phyloP scores from a whole-genome alignment of 2,113 vertebrate genomes.

The Planiliza haematocheilus region DNA sequence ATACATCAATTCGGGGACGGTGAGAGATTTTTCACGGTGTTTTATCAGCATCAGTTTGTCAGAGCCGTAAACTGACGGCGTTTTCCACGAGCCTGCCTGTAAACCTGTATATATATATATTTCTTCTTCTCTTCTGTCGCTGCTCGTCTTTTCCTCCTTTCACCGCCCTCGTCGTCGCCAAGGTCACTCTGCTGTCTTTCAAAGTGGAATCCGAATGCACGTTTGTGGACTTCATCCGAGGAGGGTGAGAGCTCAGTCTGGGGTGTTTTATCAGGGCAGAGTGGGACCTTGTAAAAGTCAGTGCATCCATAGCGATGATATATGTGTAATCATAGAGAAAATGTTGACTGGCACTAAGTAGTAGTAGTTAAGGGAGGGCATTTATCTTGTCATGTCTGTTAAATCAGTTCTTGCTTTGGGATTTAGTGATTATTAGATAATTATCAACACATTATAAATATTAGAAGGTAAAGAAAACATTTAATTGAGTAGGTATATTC shows the following conservation, averaged over 20 bases:
- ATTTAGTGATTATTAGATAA: too few species aligned
- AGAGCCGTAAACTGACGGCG: constrained; percentile 12
- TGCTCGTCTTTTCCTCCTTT: not conserved
- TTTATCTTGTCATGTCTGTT: too few species aligned
- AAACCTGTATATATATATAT: too few species aligned
- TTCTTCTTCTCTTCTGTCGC: not conserved
- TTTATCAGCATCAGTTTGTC: constrained; percentile 22
- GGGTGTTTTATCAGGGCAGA: not conserved
- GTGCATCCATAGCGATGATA: not conserved
- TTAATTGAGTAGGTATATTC: too few species aligned
- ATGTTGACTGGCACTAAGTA: too few species aligned
- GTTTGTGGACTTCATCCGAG: constrained; percentile 95
- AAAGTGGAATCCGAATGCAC: constrained; percentile 94
- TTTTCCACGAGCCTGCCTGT: not conserved
- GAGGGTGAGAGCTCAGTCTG: constrained; percentile 87
- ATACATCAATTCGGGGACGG: constrained; percentile 95
- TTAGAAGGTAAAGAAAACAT: too few species aligned
- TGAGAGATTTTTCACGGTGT: constrained; percentile 78
- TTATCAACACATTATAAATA: too few species aligned
- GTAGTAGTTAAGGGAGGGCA: too few species aligned
- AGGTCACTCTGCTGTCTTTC: constrained; percentile 96
- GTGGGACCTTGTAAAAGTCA: not conserved
- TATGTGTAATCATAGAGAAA: too few species aligned
- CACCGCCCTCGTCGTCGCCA: constrained; percentile 22
- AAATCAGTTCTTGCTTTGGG: too few species aligned